Percentiles rank a stretch among this genome's conserved stretches.
Evolutionary conservation across 2,888 invertebrate genomes (phyloP).

Genomic region (Trissolcus brochymenae): DNA sequence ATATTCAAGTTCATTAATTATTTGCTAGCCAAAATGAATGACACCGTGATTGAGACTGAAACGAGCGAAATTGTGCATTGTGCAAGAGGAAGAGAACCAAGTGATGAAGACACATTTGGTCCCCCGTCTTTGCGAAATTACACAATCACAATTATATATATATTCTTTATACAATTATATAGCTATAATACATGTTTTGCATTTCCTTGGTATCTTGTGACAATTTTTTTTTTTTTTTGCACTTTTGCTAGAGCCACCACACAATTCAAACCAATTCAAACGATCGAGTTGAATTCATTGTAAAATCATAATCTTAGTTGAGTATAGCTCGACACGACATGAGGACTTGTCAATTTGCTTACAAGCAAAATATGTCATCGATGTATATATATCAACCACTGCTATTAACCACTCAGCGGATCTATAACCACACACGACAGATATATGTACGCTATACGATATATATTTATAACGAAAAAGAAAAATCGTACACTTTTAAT

Average conservation of each 20-base stretch:
- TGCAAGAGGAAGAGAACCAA: no score
- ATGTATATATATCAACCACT: constrained; percentile 1
- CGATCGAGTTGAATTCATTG: no score
- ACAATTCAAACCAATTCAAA: not conserved
- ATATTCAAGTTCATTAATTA: constrained; percentile 42
- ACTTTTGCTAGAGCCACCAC: not conserved
- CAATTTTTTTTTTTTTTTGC: not conserved
- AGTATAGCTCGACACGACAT: not conserved
- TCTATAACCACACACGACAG: not conserved
- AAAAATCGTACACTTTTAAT: no score
- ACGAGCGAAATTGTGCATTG: constrained; percentile 22
- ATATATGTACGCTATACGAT: not conserved
- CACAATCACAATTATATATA: no score
- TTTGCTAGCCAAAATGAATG: constrained; percentile 28
- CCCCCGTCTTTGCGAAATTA: no score
- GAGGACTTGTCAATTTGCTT: constrained; percentile 3
- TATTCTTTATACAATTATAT: no score
- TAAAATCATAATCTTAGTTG: not conserved
- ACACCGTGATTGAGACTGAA: constrained; percentile 16
- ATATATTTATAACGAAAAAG: not conserved
- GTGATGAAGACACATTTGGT: constrained; percentile 26
- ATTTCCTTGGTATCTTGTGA: no score
- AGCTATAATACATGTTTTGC: no score
- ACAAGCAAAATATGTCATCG: constrained; percentile 1
- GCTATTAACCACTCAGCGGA: not conserved